A percentile compares a stretch with the other conserved stretches of the same genome.
phyloP scores from a whole-genome alignment of 2,113 vertebrate species.

The Etia nguti region DNA sequence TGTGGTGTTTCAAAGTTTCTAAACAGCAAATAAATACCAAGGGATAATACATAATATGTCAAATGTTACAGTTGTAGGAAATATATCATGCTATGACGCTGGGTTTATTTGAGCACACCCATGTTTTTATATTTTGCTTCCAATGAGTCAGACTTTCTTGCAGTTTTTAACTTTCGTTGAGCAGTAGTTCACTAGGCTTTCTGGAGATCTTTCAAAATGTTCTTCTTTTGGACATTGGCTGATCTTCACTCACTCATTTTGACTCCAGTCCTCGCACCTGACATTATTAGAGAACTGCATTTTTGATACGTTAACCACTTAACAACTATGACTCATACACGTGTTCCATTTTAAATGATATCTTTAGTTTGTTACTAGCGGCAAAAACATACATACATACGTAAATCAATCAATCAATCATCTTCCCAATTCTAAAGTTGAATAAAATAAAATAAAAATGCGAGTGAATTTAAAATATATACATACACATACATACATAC shows the following conservation, averaged over 20 bases:
- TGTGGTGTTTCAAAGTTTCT: neutral
- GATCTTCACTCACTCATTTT: neutral
- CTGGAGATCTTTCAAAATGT: neutral
- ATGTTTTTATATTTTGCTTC: neutral
- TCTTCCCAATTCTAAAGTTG: rapidly evolving
- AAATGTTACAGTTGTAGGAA: neutral
- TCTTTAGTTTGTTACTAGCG: neutral
- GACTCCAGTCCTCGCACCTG: neutral
- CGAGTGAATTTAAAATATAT: too few relatives aligned
- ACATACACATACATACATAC: too few relatives aligned
- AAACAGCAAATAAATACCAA: rapidly evolving
- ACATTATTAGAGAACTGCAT: neutral
- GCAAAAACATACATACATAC: neutral
- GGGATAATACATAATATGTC: neutral
- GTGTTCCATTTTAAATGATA: rapidly evolving
- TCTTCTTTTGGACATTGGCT: neutral
- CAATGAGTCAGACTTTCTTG: neutral
- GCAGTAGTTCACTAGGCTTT: neutral
- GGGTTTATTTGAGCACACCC: neutral
- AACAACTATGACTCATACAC: neutral
- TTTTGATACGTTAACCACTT: neutral
- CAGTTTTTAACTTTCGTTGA: neutral
- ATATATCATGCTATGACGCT: neutral
- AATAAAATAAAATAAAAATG: neutral
- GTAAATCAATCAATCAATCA: too few relatives aligned